Conservation (phyloP, 2,113 vertebrate genomes). For the Turnix velox region DNA sequence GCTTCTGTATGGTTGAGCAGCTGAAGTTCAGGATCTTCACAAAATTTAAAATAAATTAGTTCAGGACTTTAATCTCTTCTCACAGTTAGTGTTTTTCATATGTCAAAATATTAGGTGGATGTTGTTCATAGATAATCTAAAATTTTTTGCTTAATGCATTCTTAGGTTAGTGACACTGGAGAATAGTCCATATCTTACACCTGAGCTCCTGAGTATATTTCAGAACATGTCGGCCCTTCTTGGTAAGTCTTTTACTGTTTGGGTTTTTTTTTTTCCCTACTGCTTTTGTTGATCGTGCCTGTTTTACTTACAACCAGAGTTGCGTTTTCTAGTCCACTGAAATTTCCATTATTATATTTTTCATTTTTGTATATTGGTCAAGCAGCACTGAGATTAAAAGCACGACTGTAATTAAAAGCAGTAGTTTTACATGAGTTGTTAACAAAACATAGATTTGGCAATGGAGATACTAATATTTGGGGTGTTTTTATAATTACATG, state of each 20-base stretch:
- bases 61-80: not conserved
- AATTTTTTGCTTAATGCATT: not conserved
- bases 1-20: not conserved
- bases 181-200: slow-evolving; percentile 88
- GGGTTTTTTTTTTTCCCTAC: not conserved
- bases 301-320: not conserved
- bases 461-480: not conserved
- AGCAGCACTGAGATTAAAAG: not conserved
- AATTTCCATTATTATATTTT: not conserved
- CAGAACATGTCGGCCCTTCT: slow-evolving; percentile 95
- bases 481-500: not conserved
- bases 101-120: not conserved
- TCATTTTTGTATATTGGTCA: not conserved
- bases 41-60: not conserved
- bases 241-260: slow-evolving; percentile 75
- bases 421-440: not conserved
- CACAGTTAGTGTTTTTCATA: not conserved
- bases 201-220: slow-evolving; percentile 92
- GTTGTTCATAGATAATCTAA: not conserved
- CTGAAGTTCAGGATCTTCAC: not conserved
- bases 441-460: not conserved
- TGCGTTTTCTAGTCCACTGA: not conserved
- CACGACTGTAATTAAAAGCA: not conserved
- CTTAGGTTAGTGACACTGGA: slow-evolving; percentile 94
- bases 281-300: not conserved